Conservation (phyloP, 64 coral and sea anemone genomes). For the Trachythela sp. region DNA sequence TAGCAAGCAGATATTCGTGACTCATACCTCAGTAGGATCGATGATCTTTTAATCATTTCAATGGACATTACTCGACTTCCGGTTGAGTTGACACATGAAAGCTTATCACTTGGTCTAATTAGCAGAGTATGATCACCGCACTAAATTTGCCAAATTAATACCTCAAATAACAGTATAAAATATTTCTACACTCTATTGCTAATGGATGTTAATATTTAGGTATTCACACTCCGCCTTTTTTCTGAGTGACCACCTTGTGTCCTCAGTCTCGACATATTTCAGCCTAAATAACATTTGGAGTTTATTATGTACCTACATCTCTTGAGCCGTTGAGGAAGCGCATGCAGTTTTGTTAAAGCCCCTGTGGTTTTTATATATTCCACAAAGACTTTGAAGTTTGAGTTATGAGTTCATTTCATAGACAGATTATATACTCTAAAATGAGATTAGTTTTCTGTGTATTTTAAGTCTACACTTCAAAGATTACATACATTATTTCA, state of each 20-base stretch:
- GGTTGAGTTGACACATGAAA: neutral
- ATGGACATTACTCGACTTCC: conserved; percentile 5
- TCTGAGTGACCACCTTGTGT: neutral
- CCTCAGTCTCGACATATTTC: neutral
- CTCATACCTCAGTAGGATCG: neutral
- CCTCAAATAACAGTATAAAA: neutral
- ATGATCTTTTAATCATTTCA: conserved; percentile 28
- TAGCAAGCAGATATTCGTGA: neutral
- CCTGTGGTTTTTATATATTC: neutral
- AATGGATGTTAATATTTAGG: neutral
- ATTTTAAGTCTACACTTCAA: neutral
- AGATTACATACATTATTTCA: neutral
- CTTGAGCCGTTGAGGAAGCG: neutral
- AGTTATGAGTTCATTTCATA: neutral
- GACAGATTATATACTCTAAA: neutral
- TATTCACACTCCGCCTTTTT: neutral
- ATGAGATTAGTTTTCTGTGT: neutral
- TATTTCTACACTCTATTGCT: neutral
- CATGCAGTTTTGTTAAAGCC: neutral
- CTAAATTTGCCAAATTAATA: conserved; percentile 1
- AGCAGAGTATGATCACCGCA: neutral
- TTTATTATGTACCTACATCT: neutral
- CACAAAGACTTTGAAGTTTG: neutral
- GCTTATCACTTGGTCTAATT: conserved; percentile 20
- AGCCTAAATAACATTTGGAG: neutral